A percentile compares a stretch with the other conserved stretches of the same genome.
Conservation (phyloP, 2,113 vertebrate species). For the Channa maculata region DNA sequence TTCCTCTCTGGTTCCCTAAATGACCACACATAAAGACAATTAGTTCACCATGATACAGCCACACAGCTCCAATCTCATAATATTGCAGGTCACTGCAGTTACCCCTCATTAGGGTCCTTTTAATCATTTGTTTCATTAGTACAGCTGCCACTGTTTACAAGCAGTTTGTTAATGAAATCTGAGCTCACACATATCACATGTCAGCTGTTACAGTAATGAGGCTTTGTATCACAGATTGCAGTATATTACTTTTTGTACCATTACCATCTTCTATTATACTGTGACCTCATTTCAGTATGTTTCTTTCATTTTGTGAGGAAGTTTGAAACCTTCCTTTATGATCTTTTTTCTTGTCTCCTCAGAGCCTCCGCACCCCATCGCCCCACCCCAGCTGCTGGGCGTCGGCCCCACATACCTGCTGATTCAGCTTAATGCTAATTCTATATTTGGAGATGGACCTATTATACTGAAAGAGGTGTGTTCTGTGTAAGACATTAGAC, state of each 20-base stretch:
- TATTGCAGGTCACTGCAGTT: neutral
- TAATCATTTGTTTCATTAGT: neutral
- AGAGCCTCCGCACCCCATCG: conserved; percentile 97
- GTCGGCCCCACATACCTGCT: conserved; percentile 96
- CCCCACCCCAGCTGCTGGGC: conserved; percentile 94
- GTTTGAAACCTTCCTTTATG: conserved; percentile 28
- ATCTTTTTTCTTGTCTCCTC: conserved; percentile 49
- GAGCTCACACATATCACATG: neutral
- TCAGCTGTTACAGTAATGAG: neutral
- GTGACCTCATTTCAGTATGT: conserved; percentile 23
- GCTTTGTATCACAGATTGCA: conserved; percentile 6
- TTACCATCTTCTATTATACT: neutral
- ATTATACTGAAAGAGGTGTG: conserved; percentile 94
- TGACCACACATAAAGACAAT: neutral
- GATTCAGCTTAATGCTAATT: conserved; percentile 98
- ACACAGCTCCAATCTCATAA: neutral
- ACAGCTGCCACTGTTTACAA: neutral
- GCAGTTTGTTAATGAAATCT: conserved; percentile 4
- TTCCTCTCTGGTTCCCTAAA: no score
- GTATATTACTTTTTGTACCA: neutral
- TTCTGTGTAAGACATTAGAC: neutral
- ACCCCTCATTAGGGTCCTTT: neutral
- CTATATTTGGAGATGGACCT: conserved; percentile 97
- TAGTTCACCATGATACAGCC: neutral
- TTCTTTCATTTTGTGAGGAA: conserved; percentile 8